Evolutionary conservation across 2,888 invertebrate species (phyloP).

Genomic region (Ethmia dodecea): DNA sequence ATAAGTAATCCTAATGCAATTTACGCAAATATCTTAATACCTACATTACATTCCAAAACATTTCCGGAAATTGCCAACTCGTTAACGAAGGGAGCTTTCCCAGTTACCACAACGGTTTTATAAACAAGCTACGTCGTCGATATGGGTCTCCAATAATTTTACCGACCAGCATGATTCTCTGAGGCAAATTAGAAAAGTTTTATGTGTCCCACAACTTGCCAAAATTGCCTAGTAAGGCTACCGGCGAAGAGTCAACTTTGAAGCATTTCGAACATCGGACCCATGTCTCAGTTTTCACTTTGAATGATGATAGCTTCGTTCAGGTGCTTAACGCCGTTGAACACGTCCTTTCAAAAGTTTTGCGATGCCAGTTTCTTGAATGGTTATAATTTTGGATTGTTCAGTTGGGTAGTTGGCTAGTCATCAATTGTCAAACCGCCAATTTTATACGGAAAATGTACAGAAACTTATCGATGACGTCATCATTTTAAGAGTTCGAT

Average conservation of each 20-base stretch:
- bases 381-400: too few relatives aligned
- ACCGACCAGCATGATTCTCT: slow-evolving; percentile 29
- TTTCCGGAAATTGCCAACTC: background rate
- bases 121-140: slow-evolving; percentile 19
- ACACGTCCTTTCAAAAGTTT: too few relatives aligned
- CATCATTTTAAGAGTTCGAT: too few relatives aligned
- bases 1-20: too few relatives aligned
- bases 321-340: too few relatives aligned
- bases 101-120: slow-evolving; percentile 16
- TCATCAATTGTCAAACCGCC: too few relatives aligned
- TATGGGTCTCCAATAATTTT: slow-evolving; percentile 24
- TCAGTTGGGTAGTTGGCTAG: too few relatives aligned
- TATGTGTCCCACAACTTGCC: slow-evolving; percentile 34
- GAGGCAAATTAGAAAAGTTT: slow-evolving; percentile 56
- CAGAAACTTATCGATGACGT: too few relatives aligned
- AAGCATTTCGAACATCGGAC: slow-evolving; percentile 20
- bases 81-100: slow-evolving; percentile 4
- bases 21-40: too few relatives aligned
- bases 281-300: slow-evolving; percentile 21
- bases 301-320: slow-evolving; percentile 4
- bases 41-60: too few relatives aligned
- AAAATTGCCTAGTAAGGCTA: slow-evolving; percentile 36
- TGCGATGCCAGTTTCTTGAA: too few relatives aligned
- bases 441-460: too few relatives aligned
- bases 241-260: slow-evolving; percentile 27